Evolutionary conservation across 2,888 invertebrate species (phyloP).

Genomic region (Drosophila lutescens): DNA sequence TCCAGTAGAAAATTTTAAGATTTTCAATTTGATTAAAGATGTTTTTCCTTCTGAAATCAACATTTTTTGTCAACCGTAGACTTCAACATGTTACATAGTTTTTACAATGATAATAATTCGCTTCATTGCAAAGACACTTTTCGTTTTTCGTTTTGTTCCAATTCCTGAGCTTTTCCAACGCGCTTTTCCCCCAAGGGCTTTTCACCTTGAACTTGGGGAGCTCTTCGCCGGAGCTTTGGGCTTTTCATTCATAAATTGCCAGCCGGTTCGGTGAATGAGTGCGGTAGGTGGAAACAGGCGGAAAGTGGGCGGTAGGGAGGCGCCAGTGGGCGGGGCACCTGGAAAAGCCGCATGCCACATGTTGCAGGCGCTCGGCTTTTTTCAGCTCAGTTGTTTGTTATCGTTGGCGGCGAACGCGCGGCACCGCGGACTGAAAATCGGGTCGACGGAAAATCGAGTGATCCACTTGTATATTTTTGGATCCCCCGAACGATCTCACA

Average conservation of each 20-base stretch:
- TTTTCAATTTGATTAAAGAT: too few species aligned
- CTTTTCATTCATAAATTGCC: conserved; percentile 64
- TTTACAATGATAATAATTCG: too few species aligned
- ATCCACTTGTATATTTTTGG: conserved; percentile 2
- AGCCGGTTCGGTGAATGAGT: conserved; percentile 48
- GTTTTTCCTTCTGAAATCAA: too few species aligned
- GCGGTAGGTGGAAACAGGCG: conserved; percentile 8
- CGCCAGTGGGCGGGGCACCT: conserved; percentile 4
- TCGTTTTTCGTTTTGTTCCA: not conserved
- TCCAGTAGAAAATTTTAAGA: too few species aligned
- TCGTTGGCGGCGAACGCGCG: conserved; percentile 71
- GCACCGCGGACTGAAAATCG: conserved; percentile 46
- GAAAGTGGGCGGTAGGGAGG: not conserved
- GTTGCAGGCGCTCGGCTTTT: conserved; percentile 62
- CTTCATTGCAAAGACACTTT: too few species aligned
- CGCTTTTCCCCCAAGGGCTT: conserved; percentile 32
- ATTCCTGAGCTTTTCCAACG: conserved; percentile 7
- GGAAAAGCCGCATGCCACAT: conserved; percentile 51
- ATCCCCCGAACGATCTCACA: conserved; percentile 18
- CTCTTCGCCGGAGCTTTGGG: conserved; percentile 31
- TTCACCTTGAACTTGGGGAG: conserved; percentile 62
- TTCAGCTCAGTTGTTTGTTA: conserved; percentile 67
- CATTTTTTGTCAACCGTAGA: too few species aligned
- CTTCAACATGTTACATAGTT: too few species aligned
- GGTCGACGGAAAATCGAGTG: not conserved